Base-by-base conservation (phyloP, 2,888 invertebrate genomes). In the Stenoptilia bipunctidactyla region DNA sequence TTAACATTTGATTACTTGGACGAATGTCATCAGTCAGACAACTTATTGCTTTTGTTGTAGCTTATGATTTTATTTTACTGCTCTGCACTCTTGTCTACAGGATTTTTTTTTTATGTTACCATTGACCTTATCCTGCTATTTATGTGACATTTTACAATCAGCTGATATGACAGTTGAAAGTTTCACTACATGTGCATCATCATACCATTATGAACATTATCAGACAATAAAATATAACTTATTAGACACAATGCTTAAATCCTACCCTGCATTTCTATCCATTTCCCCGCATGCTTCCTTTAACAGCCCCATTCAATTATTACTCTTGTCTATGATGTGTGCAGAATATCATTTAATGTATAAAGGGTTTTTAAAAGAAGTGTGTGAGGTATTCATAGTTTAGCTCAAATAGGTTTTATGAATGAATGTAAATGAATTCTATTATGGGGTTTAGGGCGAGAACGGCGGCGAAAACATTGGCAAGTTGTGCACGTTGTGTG, bases 251-350 rank as follows among this genome's bases (percentile, higher is more conserved):
- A 20, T 20, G 20, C 20, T 20, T 20, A 5, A 8, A 20, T 20
- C 20, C 20, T 20, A 20, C 20, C 20, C 20, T 20, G 20, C 20
- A 20, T 20, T 56, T 49, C 41, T 52, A 53, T 56, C 63, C 59
- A 45, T 52, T n/a, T 62, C 63, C 79, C 80, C 71, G 83, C 83
- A 82, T 83, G 83, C 82, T 83, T 82, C 80, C 82, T 83, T 83
- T 82, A 80, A 82, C 66, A 68, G 72, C 76, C 82, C 79, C 72
- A 20, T 20, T 20, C 20, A 20, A 20, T 20, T 20, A 20, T 56
- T 56, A 51, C 46, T 54, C 60, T 58, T 64, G 58, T 65, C 63
- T 20, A 3, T 20, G 69, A 79, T 79, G 83, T 83, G 83, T 82
- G 83, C 83, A 82, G 82, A 83, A 83, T 80, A 79, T 67, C 20